Evolutionary conservation across 2,113 vertebrate genomes (phyloP), one percentile per base, ranked within the genome.

Genomic region (Onychorhynchus coronatus): DNA sequence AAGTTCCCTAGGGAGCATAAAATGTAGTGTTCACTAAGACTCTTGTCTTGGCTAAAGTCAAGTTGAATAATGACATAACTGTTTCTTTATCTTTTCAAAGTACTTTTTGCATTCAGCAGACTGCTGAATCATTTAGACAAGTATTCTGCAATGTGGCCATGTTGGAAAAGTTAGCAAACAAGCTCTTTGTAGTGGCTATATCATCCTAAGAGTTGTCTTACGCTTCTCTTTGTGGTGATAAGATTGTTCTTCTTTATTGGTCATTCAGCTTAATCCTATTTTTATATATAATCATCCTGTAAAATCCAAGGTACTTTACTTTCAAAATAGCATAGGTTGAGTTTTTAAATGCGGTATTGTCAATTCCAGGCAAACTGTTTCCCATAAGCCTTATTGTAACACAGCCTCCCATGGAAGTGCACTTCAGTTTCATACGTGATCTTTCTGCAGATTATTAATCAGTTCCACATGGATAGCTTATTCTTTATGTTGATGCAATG

Each of bases 1-100:
- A 89, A 84, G 47, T 93, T 96, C 93, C 88, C 90, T 84, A 75
- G 81, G 83, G 90, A 92, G 58, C 68, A 90, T 88, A 94, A 78
- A 96, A 91, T 68, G 37, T 41, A 81, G 82, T 70, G 50, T 93
- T 96, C 92, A 59, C 72, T 77, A 74, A 95, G 72, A 77, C 33
- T 88, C 79, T 77, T 80, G 79, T 93, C 83, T 95, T 4, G 1
- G 52, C 65, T 89, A 63, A 96, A 94, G 61, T 91, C 58, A 92
- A 95, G 88, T 63, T 55, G 71, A 82, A 79, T 68, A 93, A 89
- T 94, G 68, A 53, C 30, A 42, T 95, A 95, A 86, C 68, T 84
- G 27, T 67, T 95, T 72, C 50, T 92, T 92, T 89, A 47, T 63
- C 66, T 97, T 78, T 74, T 50, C 37, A 37, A 59, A 75, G 35